phyloP scores from a whole-genome alignment of 2,113 vertebrate species.

The Phoxinus phoxinus region DNA sequence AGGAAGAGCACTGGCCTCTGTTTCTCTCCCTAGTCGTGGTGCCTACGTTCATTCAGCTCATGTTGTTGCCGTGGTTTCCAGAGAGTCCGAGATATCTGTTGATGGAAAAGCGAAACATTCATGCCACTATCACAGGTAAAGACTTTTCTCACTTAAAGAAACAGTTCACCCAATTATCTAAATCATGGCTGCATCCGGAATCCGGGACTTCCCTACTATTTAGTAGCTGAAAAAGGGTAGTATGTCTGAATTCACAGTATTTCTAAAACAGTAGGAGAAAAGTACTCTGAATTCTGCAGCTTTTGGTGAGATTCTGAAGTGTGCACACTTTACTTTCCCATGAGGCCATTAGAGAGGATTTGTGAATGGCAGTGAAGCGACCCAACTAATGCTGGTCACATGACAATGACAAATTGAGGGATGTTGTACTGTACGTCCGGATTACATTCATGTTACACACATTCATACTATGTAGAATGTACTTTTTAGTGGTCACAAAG shows the following conservation, averaged over 20 bases:
- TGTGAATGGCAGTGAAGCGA: too few species aligned
- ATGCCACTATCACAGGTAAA: constrained; percentile 80
- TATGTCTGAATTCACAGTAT: too few species aligned
- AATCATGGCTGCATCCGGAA: not conserved
- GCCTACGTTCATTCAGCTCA: constrained; percentile 81
- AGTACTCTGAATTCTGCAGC: too few species aligned
- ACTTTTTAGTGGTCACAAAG: not conserved
- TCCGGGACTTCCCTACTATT: too few species aligned
- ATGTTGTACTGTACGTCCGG: not conserved
- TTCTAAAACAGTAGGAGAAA: not conserved
- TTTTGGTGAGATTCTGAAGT: too few species aligned
- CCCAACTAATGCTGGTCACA: not conserved
- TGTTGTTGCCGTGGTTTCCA: constrained; percentile 88
- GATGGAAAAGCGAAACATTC: constrained; percentile 82
- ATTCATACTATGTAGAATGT: not conserved
- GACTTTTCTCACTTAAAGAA: not conserved
- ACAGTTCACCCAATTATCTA: not conserved
- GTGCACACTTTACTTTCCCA: too few species aligned
- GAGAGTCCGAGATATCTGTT: constrained; percentile 90
- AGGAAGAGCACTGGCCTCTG: constrained; percentile 89
- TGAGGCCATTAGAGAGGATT: too few species aligned
- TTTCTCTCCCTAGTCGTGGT: constrained; percentile 81
- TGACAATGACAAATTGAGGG: not conserved
- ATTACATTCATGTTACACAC: not conserved
- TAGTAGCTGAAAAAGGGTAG: too few species aligned